Evolutionary conservation across 2,888 invertebrate species (phyloP).

Genomic region (Drosophila suboccidentalis): DNA sequence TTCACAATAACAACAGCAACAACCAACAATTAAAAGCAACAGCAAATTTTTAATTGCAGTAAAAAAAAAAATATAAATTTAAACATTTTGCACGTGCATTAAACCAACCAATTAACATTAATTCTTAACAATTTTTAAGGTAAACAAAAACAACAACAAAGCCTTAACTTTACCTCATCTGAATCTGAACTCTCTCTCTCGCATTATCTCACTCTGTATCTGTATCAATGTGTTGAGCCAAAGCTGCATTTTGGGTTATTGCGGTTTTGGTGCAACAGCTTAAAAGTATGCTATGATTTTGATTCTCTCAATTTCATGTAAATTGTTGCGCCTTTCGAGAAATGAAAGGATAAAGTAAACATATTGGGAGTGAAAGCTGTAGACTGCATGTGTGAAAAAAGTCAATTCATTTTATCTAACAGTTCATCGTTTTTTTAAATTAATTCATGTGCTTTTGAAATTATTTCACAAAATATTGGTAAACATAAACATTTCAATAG

Average conservation of each 20-base stretch:
- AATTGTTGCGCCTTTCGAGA: constrained; percentile 45
- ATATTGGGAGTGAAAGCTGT: not conserved
- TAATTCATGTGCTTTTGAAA: no score
- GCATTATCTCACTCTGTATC: constrained; percentile 1
- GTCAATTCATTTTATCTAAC: not conserved
- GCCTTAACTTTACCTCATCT: not conserved
- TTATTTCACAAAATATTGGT: no score
- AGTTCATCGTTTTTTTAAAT: not conserved
- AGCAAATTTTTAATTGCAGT: constrained; percentile 36
- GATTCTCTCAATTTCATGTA: constrained; percentile 2
- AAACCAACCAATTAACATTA: constrained; percentile 36
- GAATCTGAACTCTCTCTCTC: not conserved
- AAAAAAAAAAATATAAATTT: constrained; percentile 46
- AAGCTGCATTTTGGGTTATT: constrained; percentile 17
- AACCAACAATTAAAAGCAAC: constrained; percentile 12
- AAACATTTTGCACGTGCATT: constrained; percentile 44
- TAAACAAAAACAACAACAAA: constrained; percentile 54
- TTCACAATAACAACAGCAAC: constrained; percentile 51
- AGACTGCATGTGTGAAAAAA: not conserved
- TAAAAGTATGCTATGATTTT: constrained; percentile 67
- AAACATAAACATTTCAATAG: no score
- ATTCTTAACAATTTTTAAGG: constrained; percentile 48
- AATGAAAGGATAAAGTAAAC: not conserved
- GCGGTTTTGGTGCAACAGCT: constrained; percentile 66
- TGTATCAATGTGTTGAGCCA: constrained; percentile 9